Base-by-base conservation (phyloP, 2,888 invertebrate species). In the Agonopterix alstromeriana region DNA sequence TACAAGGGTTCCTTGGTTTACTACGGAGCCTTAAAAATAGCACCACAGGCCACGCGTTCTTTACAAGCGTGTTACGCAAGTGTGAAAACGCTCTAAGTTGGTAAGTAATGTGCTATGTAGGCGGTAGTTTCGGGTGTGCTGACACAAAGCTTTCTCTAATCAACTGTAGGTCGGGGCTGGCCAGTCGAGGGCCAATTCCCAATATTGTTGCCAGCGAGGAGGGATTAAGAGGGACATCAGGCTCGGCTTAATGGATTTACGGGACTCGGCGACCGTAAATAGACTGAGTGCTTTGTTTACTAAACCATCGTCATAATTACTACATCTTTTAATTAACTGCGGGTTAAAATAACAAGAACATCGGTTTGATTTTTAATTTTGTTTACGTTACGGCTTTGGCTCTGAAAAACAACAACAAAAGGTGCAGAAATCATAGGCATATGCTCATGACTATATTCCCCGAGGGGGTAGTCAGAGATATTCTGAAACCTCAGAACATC, bases 161-260 rank as follows among this genome's bases (percentile, higher is more conserved):
- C 56, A 61, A 61, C 54, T 42, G 45, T 55, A 52, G 54, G 36
- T 45, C 42, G 17, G 50, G 35, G 51, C 11, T 11, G 8, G 47
- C 43, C 49, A 50, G 51, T 46, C 43, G 53, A 52, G 53, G 57
- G 58, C 56, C 57, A 55, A 50, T 54, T 59, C 54, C 58, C 59
- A 61, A 66, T 61, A 59, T 62, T 58, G 49, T 48, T 12, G 35
- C 5, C 27, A 27, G 57, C 53, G 56, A 67, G 63, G 57, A 61
- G 56, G 66, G 73, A 72, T 75, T 75, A 75, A 56, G 57, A 3
- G 45, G 38, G 10, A 47, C 66, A 65, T 55, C 57, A 57, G 65
- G 60, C 64, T 64, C 57, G 56, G 54, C 61, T 65, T 73, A 76
- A 73, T 77, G 67, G 73, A 74, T 77, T 73, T 71, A 67, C 65